Conservation (phyloP, 2,113 vertebrate genomes). For the Rhineura floridana region DNA sequence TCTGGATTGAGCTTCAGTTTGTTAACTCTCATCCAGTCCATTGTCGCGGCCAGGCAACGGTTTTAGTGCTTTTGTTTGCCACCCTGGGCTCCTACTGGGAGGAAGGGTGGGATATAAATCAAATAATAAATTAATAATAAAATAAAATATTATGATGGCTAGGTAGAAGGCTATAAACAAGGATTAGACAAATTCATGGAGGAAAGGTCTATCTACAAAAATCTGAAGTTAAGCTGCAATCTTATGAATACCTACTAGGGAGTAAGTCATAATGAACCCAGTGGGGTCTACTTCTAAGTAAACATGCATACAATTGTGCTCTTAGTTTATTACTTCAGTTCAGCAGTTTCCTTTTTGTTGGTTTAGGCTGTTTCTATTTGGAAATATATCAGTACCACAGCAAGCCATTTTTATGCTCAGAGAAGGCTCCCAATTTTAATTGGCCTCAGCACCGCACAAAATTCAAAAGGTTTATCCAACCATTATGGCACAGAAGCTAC, state of each 20-base stretch:
- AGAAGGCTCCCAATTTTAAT: neutral
- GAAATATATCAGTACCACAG: neutral
- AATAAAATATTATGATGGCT: neutral
- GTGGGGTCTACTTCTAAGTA: neutral
- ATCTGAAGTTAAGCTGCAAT: neutral
- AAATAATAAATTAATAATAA: no score
- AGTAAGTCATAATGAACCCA: no score
- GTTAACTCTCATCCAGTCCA: no score
- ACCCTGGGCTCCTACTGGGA: no score
- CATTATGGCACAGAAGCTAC: no score
- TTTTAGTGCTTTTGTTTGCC: no score
- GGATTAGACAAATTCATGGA: neutral
- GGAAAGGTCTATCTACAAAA: no score
- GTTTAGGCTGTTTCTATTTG: neutral
- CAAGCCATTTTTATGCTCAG: neutral
- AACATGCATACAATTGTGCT: neutral
- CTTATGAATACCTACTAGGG: neutral
- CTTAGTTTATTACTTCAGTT: neutral
- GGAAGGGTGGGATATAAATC: no score
- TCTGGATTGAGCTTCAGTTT: no score
- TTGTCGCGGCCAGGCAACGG: no score
- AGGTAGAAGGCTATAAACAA: neutral
- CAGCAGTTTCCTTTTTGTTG: neutral
- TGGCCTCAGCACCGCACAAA: neutral
- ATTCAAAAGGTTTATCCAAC: neutral